Evolutionary conservation across 2,888 invertebrate genomes (phyloP), one percentile per base, ranked within the genome.

Genomic region (Meteorus colon): DNA sequence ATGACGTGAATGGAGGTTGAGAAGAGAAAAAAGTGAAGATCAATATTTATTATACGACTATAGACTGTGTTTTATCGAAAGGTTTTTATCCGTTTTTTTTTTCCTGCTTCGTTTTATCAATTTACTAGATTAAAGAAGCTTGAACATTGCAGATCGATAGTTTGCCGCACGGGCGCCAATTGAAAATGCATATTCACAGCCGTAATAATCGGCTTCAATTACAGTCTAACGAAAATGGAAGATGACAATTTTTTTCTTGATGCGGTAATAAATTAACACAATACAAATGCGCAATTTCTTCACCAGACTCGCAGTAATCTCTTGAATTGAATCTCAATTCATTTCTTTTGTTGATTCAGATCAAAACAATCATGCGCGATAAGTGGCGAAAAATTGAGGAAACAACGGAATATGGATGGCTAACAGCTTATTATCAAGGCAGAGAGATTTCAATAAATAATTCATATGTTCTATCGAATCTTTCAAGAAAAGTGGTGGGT

Each of bases 331-430:
- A 48, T 24, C 5, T 4, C 19, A 1, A 24, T 60, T 60, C 24
- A 24, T 27, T 60, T 60, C 24, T 27, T 12, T 4, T 34, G 29
- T 69, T n/a, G 19, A 63, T 74, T 24, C 63, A 82, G 82, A 66
- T 81, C 37, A 79, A 82, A 31, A 80, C 71, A 73, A 80, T 82
- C 16, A 72, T 81, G 8, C 79, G 78, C 19, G 79, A 81, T 67
- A 80, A 80, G 34, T 81, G 82, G 82, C 74, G 76, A 55, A 74
- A 74, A 10, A 81, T 82, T 31, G 79, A 77, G 45, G 68, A 76
- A 34, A 81, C 82, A 8, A 82, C 82, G 55, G 75, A 77, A 70
- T 82, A 82, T 41, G 82, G 81, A 51, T 82, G 82, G 82, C 62
- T 82, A 24, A 70, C 77, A 4, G 76, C 80, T 45, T 76, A 77